Percentiles rank a stretch among this genome's conserved stretches.
Conservation (phyloP, 2,888 invertebrate genomes). For the Megaustenia siamemsis region DNA sequence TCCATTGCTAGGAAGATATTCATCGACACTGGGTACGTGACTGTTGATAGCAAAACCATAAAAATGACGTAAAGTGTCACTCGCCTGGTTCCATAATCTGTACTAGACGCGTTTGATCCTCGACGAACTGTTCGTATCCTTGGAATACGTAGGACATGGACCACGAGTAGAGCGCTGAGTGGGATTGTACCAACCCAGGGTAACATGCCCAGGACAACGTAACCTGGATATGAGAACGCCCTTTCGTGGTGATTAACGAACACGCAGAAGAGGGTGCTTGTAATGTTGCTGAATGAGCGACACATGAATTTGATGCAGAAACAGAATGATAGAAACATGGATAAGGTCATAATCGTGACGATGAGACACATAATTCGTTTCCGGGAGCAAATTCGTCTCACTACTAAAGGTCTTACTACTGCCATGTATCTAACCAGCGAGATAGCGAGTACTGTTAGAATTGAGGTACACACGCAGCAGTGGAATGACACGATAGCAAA, state of each 20-base stretch:
- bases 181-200: constrained; percentile 49
- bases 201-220: constrained; percentile 41
- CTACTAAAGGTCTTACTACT: constrained; percentile 45
- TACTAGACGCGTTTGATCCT: background rate
- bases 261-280: background rate
- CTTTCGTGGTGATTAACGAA: constrained; percentile 26
- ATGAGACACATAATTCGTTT: constrained; percentile 35
- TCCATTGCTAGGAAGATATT: constrained; percentile 49
- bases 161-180: constrained; percentile 35
- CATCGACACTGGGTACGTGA: constrained; percentile 45
- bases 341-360: constrained; percentile 16
- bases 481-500: constrained; percentile 40
- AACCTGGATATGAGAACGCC: constrained; percentile 39
- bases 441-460: constrained; percentile 46
- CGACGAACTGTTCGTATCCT: constrained; percentile 29
- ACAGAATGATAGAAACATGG: constrained; percentile 31
- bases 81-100: constrained; percentile 39
- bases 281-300: constrained; percentile 5
- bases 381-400: constrained; percentile 39
- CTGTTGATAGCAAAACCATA: constrained; percentile 41
- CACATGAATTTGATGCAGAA: constrained; percentile 48
- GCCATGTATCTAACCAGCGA: constrained; percentile 47
- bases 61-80: constrained; percentile 47
- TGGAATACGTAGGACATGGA: constrained; percentile 45
- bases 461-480: constrained; percentile 46